Percentiles rank a stretch among this genome's conserved stretches.
phyloP scores from a whole-genome alignment of 2,888 invertebrate genomes.

The Cancer borealis region DNA sequence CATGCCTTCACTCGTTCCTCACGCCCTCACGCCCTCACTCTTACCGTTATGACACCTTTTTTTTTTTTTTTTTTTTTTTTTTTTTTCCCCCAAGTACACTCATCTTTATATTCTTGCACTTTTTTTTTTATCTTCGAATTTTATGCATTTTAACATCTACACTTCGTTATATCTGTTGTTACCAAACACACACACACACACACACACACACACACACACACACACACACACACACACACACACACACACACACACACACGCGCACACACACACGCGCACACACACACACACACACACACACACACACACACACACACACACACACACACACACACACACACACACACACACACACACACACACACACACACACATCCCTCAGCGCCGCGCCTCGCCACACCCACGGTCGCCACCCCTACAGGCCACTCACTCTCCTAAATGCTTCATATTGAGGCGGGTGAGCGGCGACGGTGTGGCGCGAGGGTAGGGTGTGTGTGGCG shows the following conservation, averaged over 20 bases:
- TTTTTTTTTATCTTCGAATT: too few relatives aligned
- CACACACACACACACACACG: constrained; percentile 42
- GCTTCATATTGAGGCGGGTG: not conserved
- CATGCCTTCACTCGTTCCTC: not conserved
- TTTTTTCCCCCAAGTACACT: too few relatives aligned
- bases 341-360: not conserved
- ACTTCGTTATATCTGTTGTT: too few relatives aligned
- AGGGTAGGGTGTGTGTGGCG: not conserved
- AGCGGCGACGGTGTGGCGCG: constrained; percentile 9
- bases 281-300: constrained; percentile 18
- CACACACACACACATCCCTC: too few relatives aligned
- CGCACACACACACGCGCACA: constrained; percentile 17
- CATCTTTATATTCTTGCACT: too few relatives aligned
- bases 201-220: not conserved
- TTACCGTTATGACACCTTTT: not conserved
- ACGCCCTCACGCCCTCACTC: not conserved
- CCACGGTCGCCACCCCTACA: not conserved
- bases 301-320: too few relatives aligned
- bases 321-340: not conserved
- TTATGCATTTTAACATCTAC: too few relatives aligned
- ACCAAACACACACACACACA: too few relatives aligned
- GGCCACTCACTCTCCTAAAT: constrained; percentile 26
- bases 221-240: constrained; percentile 15
- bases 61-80: too few relatives aligned
- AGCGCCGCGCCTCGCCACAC: not conserved